Evolutionary conservation across 1,140 invertebrate species (phyloP), one percentile per base, ranked within the genome.

Genomic region (Vanessa atalanta): DNA sequence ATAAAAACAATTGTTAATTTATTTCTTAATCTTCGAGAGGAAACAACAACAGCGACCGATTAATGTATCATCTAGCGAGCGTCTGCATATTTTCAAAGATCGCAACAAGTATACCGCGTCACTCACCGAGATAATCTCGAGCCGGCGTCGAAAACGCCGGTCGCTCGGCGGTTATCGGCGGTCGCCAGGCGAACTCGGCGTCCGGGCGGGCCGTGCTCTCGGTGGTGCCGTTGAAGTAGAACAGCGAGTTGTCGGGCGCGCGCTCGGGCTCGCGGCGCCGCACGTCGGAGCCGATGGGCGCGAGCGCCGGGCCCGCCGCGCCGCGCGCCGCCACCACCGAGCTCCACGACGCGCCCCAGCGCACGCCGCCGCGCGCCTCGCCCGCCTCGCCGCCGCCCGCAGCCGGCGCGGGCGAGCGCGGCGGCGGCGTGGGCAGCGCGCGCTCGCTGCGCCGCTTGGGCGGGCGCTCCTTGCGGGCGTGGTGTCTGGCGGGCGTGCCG

Each of bases 141-240:
- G 73, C 37, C 12, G 77, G 69, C 13, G 77, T 20, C 4, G 64
- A 43, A 65, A 70, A 79, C 0, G 79, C 69, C 48, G 68, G 71
- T 3, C 71, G 61, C 26, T 80, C 78, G 4, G 77, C 50, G 8
- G 73, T 50, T 13, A 75, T 37, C 26, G 79, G 68, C n/a, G 76
- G 65, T 20, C 72, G 71, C 77, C 81, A 79, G 9, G 73, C 47
- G 71, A 77, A 73, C 50, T 77, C 77, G 37, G 75, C 76, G 60
- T 85, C 86, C 0, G 98, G 98, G 68, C 98, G 94, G 0, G 95
- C 94, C 47, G 98, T 86, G 8, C 67, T 48, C 65, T 72, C 75
- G 31, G 76, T 60, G 26, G 77, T 79, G 23, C 81, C 83, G 76
- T 86, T 87, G 79, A 83, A 88, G 80, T 85, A 87, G 81, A 88